Base-by-base conservation (phyloP, 2,113 vertebrate species). In the Scartelaos histophorus region DNA sequence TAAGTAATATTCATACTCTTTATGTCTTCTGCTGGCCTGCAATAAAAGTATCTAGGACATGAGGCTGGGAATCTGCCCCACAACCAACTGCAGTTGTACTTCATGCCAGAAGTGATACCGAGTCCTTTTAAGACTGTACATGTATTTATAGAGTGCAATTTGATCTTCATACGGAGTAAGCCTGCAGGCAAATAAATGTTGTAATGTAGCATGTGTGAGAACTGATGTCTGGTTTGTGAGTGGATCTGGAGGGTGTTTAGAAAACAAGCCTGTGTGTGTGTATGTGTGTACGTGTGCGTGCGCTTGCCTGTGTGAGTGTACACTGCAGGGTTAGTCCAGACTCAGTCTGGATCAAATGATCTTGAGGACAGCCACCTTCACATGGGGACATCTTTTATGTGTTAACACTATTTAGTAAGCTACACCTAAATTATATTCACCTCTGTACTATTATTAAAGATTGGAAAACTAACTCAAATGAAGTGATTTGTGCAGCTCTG, bases 111-210 rank as follows among this genome's bases (percentile, higher is more conserved):
- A 67, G 70, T 70, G 73, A 83, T 73, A 83, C 76, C 62, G 49
- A 66, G 62, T 56, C 78, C 56, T 76, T 71, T 76, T 85, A 77
- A 82, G 61, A 81, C 79, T 78, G 75, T 86, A 79, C 71, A 84
- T 85, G 69, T 90, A 88, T 92, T 91, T 87, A 87, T 91, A 89
- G 79, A 70, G 70, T 73, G 86, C 66, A 88, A 87, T 76, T 35
- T 80, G 81, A 90, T 78, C 85, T 66, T 69, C 71, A 43, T 51
- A 79, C 1, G 45, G 66, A 68, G 89, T 78, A 61, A 78, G 72
- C 82, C 57, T 47, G 47, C 73, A 74, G 69, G 71, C 70, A 70
- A 89, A 79, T 46, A 79, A 73, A 82, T 10, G 58, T 69, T 70
- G 74, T 82, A 78, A 78, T 82, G 56, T 74, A 62, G 62, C 70